Evolutionary conservation across 2,888 invertebrate species (phyloP).

Genomic region (Allolobophora icterica): DNA sequence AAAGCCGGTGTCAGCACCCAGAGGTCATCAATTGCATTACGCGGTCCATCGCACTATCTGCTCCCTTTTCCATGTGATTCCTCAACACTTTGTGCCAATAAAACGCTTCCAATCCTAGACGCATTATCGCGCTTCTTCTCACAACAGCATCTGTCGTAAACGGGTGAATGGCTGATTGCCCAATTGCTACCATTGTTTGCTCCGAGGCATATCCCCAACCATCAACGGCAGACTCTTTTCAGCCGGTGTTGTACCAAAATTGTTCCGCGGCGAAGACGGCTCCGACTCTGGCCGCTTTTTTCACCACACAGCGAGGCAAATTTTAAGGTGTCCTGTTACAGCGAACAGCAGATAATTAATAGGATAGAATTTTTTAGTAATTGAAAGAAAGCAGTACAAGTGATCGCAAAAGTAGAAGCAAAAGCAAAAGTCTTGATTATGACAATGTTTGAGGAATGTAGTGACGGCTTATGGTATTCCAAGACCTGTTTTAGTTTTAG

Average conservation of each 20-base stretch:
- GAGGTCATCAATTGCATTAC: background rate
- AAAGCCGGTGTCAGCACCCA: background rate
- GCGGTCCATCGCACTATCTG: background rate
- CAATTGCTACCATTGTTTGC: background rate
- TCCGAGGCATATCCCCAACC: background rate
- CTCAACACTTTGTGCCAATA: background rate
- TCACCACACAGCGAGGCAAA: background rate
- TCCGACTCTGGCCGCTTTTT: background rate
- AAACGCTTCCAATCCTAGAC: background rate
- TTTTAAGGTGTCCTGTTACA: too few relatives aligned
- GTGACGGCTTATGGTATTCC: too few relatives aligned
- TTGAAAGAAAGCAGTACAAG: too few relatives aligned
- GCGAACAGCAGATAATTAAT: too few relatives aligned
- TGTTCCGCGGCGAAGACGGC: background rate
- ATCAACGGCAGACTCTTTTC: background rate
- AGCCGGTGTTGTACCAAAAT: background rate
- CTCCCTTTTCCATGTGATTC: background rate
- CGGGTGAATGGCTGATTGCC: background rate
- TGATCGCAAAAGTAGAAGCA: too few relatives aligned
- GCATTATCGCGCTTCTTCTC: background rate
- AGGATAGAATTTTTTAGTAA: too few relatives aligned
- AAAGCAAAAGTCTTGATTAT: too few relatives aligned
- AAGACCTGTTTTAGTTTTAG: too few relatives aligned
- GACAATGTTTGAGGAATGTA: too few relatives aligned
- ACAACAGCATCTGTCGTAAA: background rate